Conservation (phyloP, 1,140 invertebrate species). For the Aphis craccivora region DNA sequence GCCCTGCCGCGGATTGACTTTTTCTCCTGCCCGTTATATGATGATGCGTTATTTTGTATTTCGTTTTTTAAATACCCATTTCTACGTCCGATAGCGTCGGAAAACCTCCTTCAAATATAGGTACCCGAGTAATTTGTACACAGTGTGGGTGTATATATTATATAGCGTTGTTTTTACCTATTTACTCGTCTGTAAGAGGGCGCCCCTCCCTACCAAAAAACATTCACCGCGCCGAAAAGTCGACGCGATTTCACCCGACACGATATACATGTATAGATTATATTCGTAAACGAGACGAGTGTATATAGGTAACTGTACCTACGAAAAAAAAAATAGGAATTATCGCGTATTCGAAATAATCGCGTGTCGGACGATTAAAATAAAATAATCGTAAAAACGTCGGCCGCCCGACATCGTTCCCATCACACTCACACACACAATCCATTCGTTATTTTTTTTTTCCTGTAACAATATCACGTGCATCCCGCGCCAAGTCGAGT, state of each 20-base stretch:
- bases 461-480: slow-evolving; percentile 31
- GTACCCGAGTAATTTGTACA: too few relatives aligned
- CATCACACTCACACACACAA: slow-evolving; percentile 12
- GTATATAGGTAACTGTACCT: background rate
- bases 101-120: background rate
- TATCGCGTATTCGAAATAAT: slow-evolving; percentile 34
- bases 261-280: background rate
- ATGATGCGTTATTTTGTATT: background rate
- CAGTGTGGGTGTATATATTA: background rate
- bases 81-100: background rate
- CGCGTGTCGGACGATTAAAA: slow-evolving; percentile 48
- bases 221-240: background rate
- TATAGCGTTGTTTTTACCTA: background rate
- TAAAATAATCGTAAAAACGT: slow-evolving; percentile 34
- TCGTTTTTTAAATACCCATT: background rate
- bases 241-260: background rate
- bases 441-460: background rate
- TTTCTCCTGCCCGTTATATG: background rate
- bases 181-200: background rate
- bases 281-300: background rate
- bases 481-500: slow-evolving; percentile 31
- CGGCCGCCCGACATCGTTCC: slow-evolving; percentile 27
- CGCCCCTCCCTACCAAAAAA: background rate
- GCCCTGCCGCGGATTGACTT: background rate
- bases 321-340: background rate